Evolutionary conservation across 2,113 vertebrate species (phyloP), one percentile per base, ranked within the genome.

Genomic region (Xenopus tropicalis): DNA sequence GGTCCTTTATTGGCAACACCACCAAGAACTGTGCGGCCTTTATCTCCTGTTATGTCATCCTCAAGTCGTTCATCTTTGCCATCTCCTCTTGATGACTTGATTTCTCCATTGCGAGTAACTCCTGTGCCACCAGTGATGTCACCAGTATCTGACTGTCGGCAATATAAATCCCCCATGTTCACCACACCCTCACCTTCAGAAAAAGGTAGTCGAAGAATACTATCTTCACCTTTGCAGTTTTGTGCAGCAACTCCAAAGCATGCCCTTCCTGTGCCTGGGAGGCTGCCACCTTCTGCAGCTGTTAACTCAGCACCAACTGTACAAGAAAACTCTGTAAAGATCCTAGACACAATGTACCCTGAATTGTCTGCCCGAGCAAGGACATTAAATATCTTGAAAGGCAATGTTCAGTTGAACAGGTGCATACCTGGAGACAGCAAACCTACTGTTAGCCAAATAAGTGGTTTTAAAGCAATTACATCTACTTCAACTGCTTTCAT

Each of bases 241-340:
- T 96, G 95, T 72, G 93, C 95, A 9, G 92, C 91, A 3, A 99
- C 96, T 17, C 97, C 97, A n/a, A 98, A 99, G 79, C 96, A 99
- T 0, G 97, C 97, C 0, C 89, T 98, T 37, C 96, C 96, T 0
- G 96, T 99, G 43, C 97, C 97, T 0, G 96, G 97, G 57, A 87
- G 96, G 10, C 82, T 98, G 42, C 96, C 97, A 0, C 71, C 83
- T 0, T 71, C 90, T 0, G 85, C 94, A 0, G 77, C 90, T 0
- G 83, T 91, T 2, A 74, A 78, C 0, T 59, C 88, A 1, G 56
- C 86, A 54, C 71, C 85, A 1, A 82, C 56, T 2, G 83, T 83
- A 0, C 95, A 93, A 80, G 95, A 97, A 70, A 98, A 95, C 72
- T 98, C 96, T 0, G 94, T 99, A 79, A 93, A 92, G 79, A 94